Evolutionary conservation across 2,888 invertebrate species (phyloP).

Genomic region (Girardia tigrina): DNA sequence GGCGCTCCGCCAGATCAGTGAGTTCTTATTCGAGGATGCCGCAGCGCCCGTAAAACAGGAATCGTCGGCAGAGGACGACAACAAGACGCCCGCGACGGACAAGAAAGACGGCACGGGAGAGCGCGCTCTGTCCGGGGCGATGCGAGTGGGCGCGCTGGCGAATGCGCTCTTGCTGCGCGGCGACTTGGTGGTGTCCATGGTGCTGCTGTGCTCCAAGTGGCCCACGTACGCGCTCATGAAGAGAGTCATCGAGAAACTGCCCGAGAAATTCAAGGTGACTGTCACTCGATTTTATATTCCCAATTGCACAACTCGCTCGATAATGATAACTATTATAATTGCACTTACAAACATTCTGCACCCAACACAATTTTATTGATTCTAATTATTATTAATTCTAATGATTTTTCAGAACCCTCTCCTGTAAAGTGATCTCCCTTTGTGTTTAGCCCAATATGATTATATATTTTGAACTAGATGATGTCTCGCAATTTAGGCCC

Average conservation of each 20-base stretch:
- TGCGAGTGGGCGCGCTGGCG: slow-evolving; percentile 80
- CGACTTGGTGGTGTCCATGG: slow-evolving; percentile 74
- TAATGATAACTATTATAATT: too few species aligned
- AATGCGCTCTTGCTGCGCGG: slow-evolving; percentile 76
- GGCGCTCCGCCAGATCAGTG: slow-evolving; percentile 55
- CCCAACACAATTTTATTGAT: too few species aligned
- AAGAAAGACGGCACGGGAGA: neutral
- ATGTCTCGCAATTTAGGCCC: too few species aligned
- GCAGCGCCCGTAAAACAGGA: neutral
- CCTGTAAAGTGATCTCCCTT: too few species aligned
- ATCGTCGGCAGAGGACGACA: neutral
- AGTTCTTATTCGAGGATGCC: slow-evolving; percentile 12
- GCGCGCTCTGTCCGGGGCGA: slow-evolving; percentile 78
- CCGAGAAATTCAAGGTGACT: slow-evolving; percentile 60
- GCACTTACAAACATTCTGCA: too few species aligned
- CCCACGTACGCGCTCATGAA: slow-evolving; percentile 73
- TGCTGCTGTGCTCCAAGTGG: slow-evolving; percentile 82
- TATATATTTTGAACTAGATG: too few species aligned
- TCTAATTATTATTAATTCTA: too few species aligned
- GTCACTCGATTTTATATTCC: too few species aligned
- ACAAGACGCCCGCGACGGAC: too few species aligned
- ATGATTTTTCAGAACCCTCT: too few species aligned
- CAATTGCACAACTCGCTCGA: too few species aligned
- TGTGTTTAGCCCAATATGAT: too few species aligned
- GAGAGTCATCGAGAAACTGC: slow-evolving; percentile 70